Base-by-base conservation (phyloP, 2,888 invertebrate species). In the Caenorhabditis zanzibari region DNA sequence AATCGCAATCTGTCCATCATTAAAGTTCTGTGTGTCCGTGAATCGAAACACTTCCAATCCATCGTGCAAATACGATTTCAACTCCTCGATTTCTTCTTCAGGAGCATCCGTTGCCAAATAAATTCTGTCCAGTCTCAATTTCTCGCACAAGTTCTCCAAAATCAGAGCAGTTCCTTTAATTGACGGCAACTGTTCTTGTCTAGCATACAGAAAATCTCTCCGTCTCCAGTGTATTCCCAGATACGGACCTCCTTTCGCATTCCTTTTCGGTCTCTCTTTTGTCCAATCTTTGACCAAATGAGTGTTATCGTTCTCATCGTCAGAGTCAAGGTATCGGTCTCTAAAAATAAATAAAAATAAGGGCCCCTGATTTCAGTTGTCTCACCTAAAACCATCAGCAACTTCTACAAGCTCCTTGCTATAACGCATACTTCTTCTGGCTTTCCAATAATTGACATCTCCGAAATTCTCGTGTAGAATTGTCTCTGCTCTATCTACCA, bases 381-480 rank as follows among this genome's bases (percentile, higher is more conserved):
- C 38, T 38, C 12, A 90, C 59, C 96, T 94, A 92, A 95, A 98
- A 14, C 94, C 92, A 71, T 94, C 94, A 0, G 96, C 97, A 44
- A 95, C 94, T 61, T 94, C 87, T 12, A 94, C 92, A 0, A 99
- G 94, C 19, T 94, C 93, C 64, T 94, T 93, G 79, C 95, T 95
- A 92, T 97, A 98, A 72, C 96, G 94, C 96, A 98, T 96, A 90
- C 98, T 98, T 88, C 96, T 94, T 82, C 94, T 88, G 12, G 93
- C 93, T 92, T 93, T 82, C 98, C 98, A 98, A 93, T 96, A 98
- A 32, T 94, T 93, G 73, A 93, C 93, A 56, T 95, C 95, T 0
- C 97, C 97, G 93, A 96, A 98, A n/a, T 94, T 93, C 90, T 96
- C 95, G 92, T 97, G 97, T 26, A 97, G 93, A 1, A 96, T 95